A percentile compares a stretch with the other conserved stretches of the same genome.
phyloP scores from a whole-genome alignment of 2,797 vertebrate genomes.

The Mareca penelope region DNA sequence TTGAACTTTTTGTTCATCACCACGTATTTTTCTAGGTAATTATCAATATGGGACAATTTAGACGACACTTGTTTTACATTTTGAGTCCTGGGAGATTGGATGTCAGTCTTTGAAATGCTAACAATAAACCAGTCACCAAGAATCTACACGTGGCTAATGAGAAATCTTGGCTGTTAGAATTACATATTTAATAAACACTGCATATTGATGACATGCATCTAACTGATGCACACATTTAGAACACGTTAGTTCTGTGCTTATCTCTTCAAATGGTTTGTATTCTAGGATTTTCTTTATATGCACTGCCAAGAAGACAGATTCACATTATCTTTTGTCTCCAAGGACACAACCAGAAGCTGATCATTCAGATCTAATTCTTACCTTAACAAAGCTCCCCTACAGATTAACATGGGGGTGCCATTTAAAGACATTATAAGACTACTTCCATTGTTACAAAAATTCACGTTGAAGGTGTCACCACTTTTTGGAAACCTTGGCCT shows the following conservation, averaged over 20 bases:
- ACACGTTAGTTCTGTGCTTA: neutral
- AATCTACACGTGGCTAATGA: neutral
- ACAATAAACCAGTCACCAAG: neutral
- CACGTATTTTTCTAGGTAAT: slow-evolving; percentile 80
- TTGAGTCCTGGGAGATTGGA: neutral
- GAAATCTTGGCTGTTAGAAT: neutral
- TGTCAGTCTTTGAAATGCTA: neutral
- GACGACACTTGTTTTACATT: slow-evolving; percentile 43
- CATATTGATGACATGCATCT: neutral
- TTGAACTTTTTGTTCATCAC: slow-evolving; percentile 76
- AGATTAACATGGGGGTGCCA: neutral
- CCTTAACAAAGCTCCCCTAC: neutral
- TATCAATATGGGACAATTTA: slow-evolving; percentile 73
- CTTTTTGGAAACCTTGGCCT: neutral
- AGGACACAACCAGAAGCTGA: neutral
- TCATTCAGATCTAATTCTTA: neutral
- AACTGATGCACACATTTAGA: neutral
- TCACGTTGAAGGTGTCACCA: neutral
- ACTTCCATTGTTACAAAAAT: neutral
- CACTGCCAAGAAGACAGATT: neutral
- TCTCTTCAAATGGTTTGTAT: neutral
- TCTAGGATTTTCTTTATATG: neutral
- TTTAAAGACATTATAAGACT: neutral
- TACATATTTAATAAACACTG: neutral
- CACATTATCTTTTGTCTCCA: neutral